phyloP scores from a whole-genome alignment of 2,797 vertebrate species.

The Monodelphis domestica region DNA sequence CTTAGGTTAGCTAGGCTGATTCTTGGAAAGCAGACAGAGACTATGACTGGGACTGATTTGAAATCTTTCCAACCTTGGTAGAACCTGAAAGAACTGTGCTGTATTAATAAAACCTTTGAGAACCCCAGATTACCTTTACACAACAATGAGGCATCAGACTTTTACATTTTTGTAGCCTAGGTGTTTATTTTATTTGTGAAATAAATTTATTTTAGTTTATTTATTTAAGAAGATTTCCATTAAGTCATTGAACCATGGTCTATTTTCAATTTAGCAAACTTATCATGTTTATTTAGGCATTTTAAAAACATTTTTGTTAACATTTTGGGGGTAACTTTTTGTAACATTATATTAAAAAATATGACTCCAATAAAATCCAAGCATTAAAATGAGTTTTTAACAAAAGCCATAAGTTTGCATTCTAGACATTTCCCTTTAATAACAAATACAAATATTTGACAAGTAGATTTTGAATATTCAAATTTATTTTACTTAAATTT shows the following conservation, averaged over 20 bases:
- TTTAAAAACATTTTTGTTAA: no score
- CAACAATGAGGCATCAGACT: neutral
- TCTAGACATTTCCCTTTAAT: neutral
- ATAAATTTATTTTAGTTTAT: no score
- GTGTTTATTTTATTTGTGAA: neutral
- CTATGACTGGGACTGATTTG: neutral
- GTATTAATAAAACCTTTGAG: neutral
- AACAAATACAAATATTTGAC: neutral
- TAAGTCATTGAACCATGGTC: neutral
- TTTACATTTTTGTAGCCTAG: neutral
- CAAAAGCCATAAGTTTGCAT: neutral
- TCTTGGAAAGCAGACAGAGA: neutral
- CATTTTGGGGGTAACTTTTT: no score
- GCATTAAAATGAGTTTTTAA: neutral
- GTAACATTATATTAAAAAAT: no score
- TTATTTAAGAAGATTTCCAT: neutral
- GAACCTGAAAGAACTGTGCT: neutral
- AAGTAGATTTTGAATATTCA: neutral
- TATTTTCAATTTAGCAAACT: neutral
- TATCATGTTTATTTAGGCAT: no score
- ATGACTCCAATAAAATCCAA: neutral
- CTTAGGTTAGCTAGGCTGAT: neutral
- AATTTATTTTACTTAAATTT: neutral
- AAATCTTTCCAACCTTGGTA: neutral
- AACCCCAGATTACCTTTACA: neutral